Evolutionary conservation across 2,888 invertebrate genomes (phyloP), one percentile per base, ranked within the genome.

Genomic region (Zele albiditarsus): DNA sequence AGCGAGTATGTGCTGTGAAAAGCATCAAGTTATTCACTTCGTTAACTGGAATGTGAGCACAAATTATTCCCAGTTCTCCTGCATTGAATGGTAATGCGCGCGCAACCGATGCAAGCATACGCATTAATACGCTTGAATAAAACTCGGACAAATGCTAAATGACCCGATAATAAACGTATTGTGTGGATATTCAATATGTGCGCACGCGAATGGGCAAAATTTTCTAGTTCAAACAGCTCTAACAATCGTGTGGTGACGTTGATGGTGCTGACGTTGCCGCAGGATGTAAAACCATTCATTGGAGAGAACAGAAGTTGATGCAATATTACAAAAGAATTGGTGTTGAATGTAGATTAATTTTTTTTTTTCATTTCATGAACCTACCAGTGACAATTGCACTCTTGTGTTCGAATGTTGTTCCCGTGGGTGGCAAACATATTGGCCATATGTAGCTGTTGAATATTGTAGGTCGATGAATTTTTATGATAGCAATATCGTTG

Each of bases 361-460:
- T 23, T 20, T 49, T 16, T 33, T 49, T 28, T 46, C n/a, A 27
- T 49, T 46, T 8, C 20, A 14, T 6, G 23, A 33, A 62, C 71
- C 1, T 72, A 92, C 93, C 96, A 73, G 93, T 94, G 20, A 95
- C 94, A 73, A 93, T 91, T 46, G 91, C 95, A 10, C 90, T 91
- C 84, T 92, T 90, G 77, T 93, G 92, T 25, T 92, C 92, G 82
- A 93, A 92, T 4, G 90, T 88, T 58, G 92, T 85, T 1, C 91
- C 92, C 0, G 92, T 82, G 0, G 95, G 94, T 0, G 96, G 96
- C 78, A 97, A 91, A 86, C 96, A 97, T 71, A 96, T 93, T 0
- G 96, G 96, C 94, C 95, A 95, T 70, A 96, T 94, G 84, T 95
- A 95, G 0, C 93, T 92, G 82, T 94, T 94, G 86, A 95, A 96